Conservation (phyloP, 2,888 invertebrate species). For the Drosophila monieri region DNA sequence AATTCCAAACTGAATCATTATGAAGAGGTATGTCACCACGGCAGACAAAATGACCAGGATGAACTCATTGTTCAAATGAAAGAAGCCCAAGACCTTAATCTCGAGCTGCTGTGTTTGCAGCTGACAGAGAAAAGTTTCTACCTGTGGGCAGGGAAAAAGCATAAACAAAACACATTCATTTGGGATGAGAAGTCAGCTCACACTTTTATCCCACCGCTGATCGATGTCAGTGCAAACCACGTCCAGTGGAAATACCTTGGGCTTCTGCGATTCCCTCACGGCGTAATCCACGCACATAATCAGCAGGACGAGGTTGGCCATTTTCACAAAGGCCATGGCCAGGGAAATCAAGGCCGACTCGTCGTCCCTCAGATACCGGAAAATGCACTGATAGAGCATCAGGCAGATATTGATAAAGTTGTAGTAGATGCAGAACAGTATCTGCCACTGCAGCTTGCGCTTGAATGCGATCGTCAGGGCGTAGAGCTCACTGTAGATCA, state of each 20-base stretch:
- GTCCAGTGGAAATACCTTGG: constrained; percentile 68
- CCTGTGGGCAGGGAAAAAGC: neutral
- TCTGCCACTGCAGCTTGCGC: constrained; percentile 73
- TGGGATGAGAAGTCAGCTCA: constrained; percentile 45
- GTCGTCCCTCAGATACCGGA: constrained; percentile 49
- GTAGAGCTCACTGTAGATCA: constrained; percentile 70
- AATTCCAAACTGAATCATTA: constrained; percentile 74
- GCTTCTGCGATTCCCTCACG: constrained; percentile 62
- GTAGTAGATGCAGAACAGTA: constrained; percentile 76
- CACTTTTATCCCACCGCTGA: constrained; percentile 77
- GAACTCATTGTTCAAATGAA: constrained; percentile 71
- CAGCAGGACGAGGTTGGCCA: constrained; percentile 65
- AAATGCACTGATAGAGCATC: constrained; percentile 69
- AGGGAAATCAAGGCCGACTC: constrained; percentile 48
- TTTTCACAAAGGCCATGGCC: constrained; percentile 54
- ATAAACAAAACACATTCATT: neutral
- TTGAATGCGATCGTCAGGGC: constrained; percentile 60
- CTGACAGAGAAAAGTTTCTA: constrained; percentile 59
- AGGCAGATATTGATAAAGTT: constrained; percentile 71
- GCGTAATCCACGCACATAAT: constrained; percentile 71
- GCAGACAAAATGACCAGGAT: constrained; percentile 74
- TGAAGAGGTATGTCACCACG: constrained; percentile 76
- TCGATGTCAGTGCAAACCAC: constrained; percentile 75
- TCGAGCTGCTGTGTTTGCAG: constrained; percentile 67
- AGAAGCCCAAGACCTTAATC: constrained; percentile 73